Evolutionary conservation across 2,113 vertebrate species (phyloP).

Genomic region (Oreotrochilus melanogaster): DNA sequence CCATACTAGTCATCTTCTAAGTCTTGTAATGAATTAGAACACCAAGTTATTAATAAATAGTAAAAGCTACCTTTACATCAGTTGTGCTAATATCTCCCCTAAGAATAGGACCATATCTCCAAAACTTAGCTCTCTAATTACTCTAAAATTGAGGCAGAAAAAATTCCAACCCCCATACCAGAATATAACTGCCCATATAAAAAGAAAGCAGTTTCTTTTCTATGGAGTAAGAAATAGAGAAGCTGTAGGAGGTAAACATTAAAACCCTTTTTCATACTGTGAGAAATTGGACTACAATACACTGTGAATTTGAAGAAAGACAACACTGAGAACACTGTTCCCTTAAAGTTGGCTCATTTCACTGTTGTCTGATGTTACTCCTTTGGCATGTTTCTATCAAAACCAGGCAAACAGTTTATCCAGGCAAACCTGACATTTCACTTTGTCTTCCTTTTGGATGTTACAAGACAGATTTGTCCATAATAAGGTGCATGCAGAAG

Average conservation of each 20-base stretch:
- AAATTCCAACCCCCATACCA: neutral
- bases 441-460: neutral
- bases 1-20: neutral
- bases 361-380: neutral
- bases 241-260: neutral
- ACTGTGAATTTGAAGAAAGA: slow-evolving; percentile 7
- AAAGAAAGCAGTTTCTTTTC: neutral
- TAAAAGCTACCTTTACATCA: neutral
- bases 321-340: slow-evolving; percentile 19
- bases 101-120: neutral
- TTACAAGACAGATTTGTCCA: neutral
- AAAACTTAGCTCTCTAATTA: neutral
- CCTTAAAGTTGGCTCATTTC: slow-evolving; percentile 13
- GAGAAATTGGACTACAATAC: slow-evolving; percentile 21
- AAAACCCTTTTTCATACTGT: neutral
- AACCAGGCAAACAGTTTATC: neutral
- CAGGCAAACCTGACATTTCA: neutral
- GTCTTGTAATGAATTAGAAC: neutral
- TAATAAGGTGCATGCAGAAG: neutral
- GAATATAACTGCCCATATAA: neutral
- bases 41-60: neutral
- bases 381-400: slow-evolving; percentile 7
- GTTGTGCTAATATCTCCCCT: neutral
- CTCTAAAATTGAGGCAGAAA: neutral
- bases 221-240: neutral